A percentile compares a stretch with the other conserved stretches of the same genome.
phyloP scores from a whole-genome alignment of 2,797 vertebrate species.

The Diplodus sargus region DNA sequence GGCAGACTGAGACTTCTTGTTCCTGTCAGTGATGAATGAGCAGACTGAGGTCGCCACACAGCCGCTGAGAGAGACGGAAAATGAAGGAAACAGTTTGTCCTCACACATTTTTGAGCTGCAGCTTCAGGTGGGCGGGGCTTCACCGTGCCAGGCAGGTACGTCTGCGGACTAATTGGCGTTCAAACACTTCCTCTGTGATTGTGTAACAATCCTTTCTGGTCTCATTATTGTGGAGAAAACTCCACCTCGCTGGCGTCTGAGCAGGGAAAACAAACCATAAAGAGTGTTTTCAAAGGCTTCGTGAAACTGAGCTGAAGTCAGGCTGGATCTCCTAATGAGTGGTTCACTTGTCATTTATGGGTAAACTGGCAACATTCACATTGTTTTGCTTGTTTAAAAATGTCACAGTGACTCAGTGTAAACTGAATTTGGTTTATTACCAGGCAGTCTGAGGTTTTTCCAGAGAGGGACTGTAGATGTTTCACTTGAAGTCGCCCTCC shows the following conservation, averaged over 20 bases:
- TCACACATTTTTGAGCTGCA: background rate
- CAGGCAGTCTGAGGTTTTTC: background rate
- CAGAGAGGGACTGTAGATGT: too few species aligned
- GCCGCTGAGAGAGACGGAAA: background rate
- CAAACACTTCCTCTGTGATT: background rate
- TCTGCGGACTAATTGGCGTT: background rate
- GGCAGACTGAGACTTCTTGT: background rate
- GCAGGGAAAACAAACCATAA: slow-evolving; percentile 37
- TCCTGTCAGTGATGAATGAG: slow-evolving; percentile 16
- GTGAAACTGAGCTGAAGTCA: background rate
- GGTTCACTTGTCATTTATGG: slow-evolving; percentile 9
- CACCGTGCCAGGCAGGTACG: background rate
- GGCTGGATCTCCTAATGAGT: slow-evolving; percentile 7
- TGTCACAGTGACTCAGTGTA: slow-evolving; percentile 18
- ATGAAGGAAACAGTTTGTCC: background rate
- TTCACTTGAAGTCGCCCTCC: background rate
- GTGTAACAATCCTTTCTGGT: slow-evolving; percentile 1
- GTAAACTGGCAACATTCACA: background rate
- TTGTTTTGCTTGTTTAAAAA: slow-evolving; percentile 15
- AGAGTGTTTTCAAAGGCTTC: slow-evolving; percentile 12
- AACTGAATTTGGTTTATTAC: background rate
- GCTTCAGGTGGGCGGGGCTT: background rate
- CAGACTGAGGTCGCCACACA: background rate
- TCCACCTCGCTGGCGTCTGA: slow-evolving; percentile 9
- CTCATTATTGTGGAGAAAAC: slow-evolving; percentile 20